Conservation (phyloP, 2,113 vertebrate genomes). For the Mormoops blainvillei region DNA sequence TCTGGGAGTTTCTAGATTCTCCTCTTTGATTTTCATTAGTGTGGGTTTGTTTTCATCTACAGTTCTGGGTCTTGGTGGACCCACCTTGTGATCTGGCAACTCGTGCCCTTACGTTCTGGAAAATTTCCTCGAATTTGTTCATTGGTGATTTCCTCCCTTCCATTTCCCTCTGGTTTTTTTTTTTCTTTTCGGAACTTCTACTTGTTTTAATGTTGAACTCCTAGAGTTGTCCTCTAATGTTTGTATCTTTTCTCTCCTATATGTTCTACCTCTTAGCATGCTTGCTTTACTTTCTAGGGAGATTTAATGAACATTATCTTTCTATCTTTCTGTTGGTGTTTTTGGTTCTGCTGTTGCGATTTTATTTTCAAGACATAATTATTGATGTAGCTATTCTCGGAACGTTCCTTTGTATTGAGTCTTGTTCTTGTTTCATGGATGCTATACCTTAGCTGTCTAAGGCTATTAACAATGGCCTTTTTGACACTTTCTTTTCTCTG, state of each 20-base stretch:
- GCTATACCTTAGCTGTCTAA: background rate
- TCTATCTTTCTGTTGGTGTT: background rate
- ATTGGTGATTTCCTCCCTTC: background rate
- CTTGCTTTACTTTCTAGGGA: slow-evolving; percentile 1
- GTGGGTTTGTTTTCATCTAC: background rate
- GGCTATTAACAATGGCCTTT: background rate
- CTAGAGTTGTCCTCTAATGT: background rate
- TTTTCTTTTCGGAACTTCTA: background rate
- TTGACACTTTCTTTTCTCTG: background rate
- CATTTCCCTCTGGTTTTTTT: background rate
- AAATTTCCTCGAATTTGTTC: slow-evolving; percentile 1
- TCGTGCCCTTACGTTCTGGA: background rate
- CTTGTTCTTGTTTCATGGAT: background rate
- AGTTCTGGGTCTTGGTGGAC: background rate
- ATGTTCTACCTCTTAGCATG: background rate
- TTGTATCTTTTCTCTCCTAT: background rate
- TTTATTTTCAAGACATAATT: background rate
- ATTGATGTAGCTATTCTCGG: background rate
- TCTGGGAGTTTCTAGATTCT: background rate
- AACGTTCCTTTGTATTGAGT: background rate
- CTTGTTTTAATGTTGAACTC: background rate
- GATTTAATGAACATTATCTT: background rate
- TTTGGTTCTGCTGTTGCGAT: background rate
- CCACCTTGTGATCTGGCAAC: background rate
- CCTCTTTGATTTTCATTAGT: background rate